Evolutionary conservation across 2,113 vertebrate genomes (phyloP).

Genomic region (Chloroceryle aenea): DNA sequence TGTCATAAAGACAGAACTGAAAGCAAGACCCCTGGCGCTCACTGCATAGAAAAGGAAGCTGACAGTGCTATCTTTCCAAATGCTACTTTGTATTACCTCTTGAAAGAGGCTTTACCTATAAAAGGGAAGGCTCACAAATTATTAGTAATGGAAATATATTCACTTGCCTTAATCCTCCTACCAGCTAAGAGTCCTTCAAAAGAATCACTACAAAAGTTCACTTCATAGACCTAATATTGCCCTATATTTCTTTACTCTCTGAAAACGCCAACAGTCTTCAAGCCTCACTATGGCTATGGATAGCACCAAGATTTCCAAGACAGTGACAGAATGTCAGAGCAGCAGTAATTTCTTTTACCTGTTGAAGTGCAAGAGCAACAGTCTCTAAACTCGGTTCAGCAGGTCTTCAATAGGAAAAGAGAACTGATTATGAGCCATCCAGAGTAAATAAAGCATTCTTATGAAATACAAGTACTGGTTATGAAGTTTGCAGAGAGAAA

Average conservation of each 20-base stretch:
- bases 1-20: not conserved
- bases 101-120: not conserved
- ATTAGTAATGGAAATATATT: not conserved
- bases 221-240: not conserved
- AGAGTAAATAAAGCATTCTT: not conserved
- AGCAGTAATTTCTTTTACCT: not conserved
- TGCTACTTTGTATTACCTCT: not conserved
- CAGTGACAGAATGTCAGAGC: not conserved
- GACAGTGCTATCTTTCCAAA: not conserved
- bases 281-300: not conserved
- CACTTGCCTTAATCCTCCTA: not conserved
- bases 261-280: not conserved
- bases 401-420: not conserved
- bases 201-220: not conserved
- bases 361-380: not conserved
- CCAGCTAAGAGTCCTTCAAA: not conserved
- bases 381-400: not conserved
- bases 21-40: not conserved
- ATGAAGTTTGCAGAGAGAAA: not conserved
- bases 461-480: not conserved
- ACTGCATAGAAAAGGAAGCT: not conserved
- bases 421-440: not conserved
- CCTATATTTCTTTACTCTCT: not conserved
- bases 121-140: not conserved
- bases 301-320: not conserved